These are phyloP conservation scores for Neomicropteryx cornuta DNA, from an alignment of 1,140 invertebrate species.

Conservation along the genomic window DNA sequence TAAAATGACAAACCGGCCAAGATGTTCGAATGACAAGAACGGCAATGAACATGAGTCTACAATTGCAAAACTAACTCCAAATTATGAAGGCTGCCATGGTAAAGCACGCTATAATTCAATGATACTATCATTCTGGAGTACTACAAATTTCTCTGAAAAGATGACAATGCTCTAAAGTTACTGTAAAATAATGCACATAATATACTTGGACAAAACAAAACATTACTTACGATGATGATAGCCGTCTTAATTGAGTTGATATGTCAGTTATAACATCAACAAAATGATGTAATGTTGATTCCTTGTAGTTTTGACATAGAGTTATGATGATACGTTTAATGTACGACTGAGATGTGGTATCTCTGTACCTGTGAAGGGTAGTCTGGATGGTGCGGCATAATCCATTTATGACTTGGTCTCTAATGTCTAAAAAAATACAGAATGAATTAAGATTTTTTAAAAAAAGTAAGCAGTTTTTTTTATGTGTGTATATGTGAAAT, in stretches of 20 bases:
- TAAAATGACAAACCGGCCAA: too few relatives aligned
- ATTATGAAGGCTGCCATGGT: too few relatives aligned
- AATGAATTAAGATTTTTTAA: constrained; percentile 4
- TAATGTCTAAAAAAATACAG: constrained; percentile 50
- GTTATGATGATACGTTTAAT: constrained; percentile 56
- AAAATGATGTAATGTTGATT: constrained; percentile 59
- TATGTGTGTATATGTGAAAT: background rate
- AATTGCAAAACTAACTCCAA: too few relatives aligned
- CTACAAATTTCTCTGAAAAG: too few relatives aligned
- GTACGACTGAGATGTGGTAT: constrained; percentile 62
- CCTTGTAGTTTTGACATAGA: constrained; percentile 50
- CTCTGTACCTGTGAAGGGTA: constrained; percentile 66
- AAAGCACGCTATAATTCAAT: too few relatives aligned
- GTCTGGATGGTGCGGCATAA: constrained; percentile 63
- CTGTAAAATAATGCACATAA: constrained; percentile 15
- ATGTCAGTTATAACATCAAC: constrained; percentile 47
- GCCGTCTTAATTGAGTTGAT: constrained; percentile 50
- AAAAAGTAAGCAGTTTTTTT: constrained; percentile 1
- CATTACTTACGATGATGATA: constrained; percentile 55
- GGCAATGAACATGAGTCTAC: too few relatives aligned
- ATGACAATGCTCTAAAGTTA: constrained; percentile 16
- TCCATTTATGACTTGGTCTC: constrained; percentile 63
- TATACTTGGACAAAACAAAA: constrained; percentile 10
- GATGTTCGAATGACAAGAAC: too few relatives aligned
- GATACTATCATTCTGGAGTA: too few relatives aligned